These are phyloP conservation scores for Dendrolimus houi DNA, from an alignment of 2,888 invertebrate species.

Conservation along the genomic window DNA sequence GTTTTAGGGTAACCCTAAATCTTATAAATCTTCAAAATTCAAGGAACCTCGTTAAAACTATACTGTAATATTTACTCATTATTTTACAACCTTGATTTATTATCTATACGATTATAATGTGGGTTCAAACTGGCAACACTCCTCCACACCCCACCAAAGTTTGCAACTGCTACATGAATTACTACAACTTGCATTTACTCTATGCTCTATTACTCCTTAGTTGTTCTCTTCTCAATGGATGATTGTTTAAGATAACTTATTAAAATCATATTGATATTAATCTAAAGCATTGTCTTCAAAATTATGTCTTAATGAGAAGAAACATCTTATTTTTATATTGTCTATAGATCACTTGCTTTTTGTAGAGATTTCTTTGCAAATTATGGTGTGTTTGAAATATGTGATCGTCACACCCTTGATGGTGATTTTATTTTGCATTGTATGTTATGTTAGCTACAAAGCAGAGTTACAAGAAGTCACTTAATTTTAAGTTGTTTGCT, in stretches of 20 bases:
- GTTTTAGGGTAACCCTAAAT: too few species aligned
- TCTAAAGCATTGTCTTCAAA: background rate
- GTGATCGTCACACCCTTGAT: background rate
- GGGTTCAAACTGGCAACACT: background rate
- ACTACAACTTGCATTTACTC: background rate
- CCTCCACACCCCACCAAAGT: background rate
- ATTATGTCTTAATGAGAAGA: background rate
- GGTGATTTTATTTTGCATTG: conserved; percentile 10
- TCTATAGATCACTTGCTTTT: too few species aligned
- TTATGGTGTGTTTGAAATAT: too few species aligned
- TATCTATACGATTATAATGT: too few species aligned
- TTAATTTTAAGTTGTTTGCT: conserved; percentile 12
- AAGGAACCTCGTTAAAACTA: too few species aligned
- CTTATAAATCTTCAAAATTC: too few species aligned
- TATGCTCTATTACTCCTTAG: background rate
- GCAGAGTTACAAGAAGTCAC: too few species aligned
- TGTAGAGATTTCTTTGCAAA: too few species aligned
- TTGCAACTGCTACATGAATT: background rate
- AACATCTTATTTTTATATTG: background rate
- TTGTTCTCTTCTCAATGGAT: background rate
- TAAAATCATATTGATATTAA: background rate
- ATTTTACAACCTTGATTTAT: too few species aligned
- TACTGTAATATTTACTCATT: too few species aligned
- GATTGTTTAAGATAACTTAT: background rate
- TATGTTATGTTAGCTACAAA: conserved; percentile 8